Evolutionary conservation across 2,888 invertebrate species (phyloP).

Genomic region (Diogma glabrata): DNA sequence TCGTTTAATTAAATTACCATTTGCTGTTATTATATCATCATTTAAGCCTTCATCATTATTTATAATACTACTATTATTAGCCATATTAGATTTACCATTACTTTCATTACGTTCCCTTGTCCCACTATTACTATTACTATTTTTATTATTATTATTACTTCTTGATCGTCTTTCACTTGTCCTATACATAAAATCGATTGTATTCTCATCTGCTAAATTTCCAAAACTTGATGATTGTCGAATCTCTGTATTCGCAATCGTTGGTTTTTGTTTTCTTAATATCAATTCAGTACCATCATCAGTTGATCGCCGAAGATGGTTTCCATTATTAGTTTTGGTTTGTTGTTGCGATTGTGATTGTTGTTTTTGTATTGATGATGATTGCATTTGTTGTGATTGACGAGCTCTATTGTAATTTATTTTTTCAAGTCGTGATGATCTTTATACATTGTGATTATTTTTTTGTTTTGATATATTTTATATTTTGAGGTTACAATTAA

Average conservation of each 20-base stretch:
- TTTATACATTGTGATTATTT: no score
- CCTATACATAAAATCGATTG: constrained; percentile 32
- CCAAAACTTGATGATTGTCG: constrained; percentile 22
- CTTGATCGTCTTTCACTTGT: constrained; percentile 13
- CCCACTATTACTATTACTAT: constrained; percentile 26
- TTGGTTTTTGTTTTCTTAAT: neutral
- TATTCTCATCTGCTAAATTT: constrained; percentile 25
- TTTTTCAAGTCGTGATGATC: constrained; percentile 10
- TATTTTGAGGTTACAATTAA: no score
- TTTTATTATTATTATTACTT: constrained; percentile 14
- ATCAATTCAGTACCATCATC: neutral
- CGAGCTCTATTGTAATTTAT: neutral
- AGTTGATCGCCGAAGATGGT: neutral
- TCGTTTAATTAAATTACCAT: constrained; percentile 58
- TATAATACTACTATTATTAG: constrained; percentile 24
- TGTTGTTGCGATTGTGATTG: neutral
- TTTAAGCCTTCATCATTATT: neutral
- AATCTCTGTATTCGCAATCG: neutral
- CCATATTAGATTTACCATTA: constrained; percentile 23
- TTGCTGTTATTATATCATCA: constrained; percentile 37
- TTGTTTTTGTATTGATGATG: no score
- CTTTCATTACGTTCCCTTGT: constrained; percentile 27
- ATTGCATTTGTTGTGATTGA: constrained; percentile 2
- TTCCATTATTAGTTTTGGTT: neutral
- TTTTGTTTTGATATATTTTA: no score